Evolutionary conservation across 2,113 vertebrate species (phyloP), one percentile per base, ranked within the genome.

Genomic region (Rousettus leschenaultii): DNA sequence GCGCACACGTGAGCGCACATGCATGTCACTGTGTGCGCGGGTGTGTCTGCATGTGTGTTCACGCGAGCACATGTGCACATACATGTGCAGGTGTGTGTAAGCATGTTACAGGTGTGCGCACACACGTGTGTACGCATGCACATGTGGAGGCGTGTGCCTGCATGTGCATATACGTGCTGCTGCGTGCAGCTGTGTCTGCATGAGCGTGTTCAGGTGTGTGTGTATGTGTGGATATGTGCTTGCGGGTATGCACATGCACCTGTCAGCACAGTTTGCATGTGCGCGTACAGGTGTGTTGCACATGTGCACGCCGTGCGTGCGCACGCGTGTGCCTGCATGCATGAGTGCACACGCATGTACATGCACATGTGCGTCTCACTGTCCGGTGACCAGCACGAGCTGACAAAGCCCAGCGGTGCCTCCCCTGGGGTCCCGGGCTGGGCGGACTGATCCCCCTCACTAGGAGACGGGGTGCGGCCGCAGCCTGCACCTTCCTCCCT

Each of bases 381-480:
- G 55, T 40, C 43, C 14, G 18, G 28, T 3, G 55, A 24, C 59
- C 22, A 21, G 82, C 24, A 21, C 0, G 0, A 16, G n/a, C 8
- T 55, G 70, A 13, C 18, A 2, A 51, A 6, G 10, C 26, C 48
- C 19, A 0, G 7, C 2, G 4, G 48, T 2, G 8, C 15, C 61
- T 40, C 5, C 35, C 73, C 35, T 2, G 16, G 21, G n/a, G 33
- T 35, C 73, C 30, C 48, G 0, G 7, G 0, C 0, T 0, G 0
- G 14, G 14, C 8, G 2, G 61, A 10, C 7, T 30, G 1, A 0
- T 8, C 33, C n/a, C 16, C 48, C 57, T 26, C 10, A 2, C 10
- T 3, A 5, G 8, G 28, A 40, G 40, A 21, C 0, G 2, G 40
- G 38, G 63, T 0, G 1, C 1, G 0, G 22, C 57, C 28, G 11